These are phyloP conservation scores for Sigmodon hispidus DNA, from an alignment of 2,113 vertebrate species.

Conservation along the genomic window DNA sequence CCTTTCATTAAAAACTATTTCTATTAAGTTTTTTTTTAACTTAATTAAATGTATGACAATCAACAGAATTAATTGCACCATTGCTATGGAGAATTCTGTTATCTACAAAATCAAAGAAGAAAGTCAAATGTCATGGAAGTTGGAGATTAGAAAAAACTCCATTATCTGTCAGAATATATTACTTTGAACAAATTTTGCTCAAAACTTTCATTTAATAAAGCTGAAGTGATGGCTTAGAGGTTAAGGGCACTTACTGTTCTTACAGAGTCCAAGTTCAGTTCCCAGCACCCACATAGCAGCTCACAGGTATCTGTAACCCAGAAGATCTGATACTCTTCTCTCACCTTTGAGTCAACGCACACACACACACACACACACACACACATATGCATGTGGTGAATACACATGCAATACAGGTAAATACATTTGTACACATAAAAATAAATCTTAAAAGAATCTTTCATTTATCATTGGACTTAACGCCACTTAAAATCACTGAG, in stretches of 20 bases:
- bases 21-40: slow-evolving; percentile 45
- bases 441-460: background rate
- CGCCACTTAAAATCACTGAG: background rate
- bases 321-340: background rate
- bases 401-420: too few species aligned
- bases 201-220: background rate
- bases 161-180: background rate
- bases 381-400: background rate
- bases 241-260: background rate
- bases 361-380: background rate
- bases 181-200: slow-evolving; percentile 1
- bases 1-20: slow-evolving; percentile 57
- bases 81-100: slow-evolving; percentile 8
- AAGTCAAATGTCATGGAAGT: slow-evolving; percentile 50
- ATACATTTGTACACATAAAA: background rate
- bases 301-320: background rate
- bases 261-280: too few species aligned
- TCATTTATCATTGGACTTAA: background rate
- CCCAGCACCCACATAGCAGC: background rate
- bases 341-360: background rate
- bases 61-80: slow-evolving; percentile 58
- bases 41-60: slow-evolving; percentile 59
- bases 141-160: slow-evolving; percentile 44
- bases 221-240: background rate
- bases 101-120: slow-evolving; percentile 50